phyloP scores from a whole-genome alignment of 2,797 vertebrate genomes.

The Clarias fuscus region DNA sequence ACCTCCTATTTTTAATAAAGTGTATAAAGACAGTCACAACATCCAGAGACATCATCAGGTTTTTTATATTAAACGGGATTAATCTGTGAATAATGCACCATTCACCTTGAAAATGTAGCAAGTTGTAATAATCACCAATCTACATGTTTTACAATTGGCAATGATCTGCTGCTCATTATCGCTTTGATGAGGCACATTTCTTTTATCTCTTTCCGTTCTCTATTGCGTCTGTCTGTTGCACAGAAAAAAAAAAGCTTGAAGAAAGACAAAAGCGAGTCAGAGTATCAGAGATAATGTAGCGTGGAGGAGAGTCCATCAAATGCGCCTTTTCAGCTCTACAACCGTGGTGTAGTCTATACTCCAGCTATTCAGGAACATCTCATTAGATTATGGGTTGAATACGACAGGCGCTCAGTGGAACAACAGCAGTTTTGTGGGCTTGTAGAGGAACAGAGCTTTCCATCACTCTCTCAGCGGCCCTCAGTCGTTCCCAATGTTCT shows the following conservation, averaged over 20 bases:
- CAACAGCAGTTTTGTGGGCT: constrained; percentile 45
- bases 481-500: constrained; percentile 2
- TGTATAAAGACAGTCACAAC: not conserved
- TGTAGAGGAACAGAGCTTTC: constrained; percentile 23
- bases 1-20: not conserved
- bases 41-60: not conserved
- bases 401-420: constrained; percentile 29
- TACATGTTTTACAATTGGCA: not conserved
- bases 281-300: constrained; percentile 36
- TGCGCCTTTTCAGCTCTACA: constrained; percentile 7
- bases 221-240: not conserved
- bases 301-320: constrained; percentile 28
- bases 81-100: not conserved
- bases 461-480: constrained; percentile 10
- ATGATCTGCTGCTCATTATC: not conserved
- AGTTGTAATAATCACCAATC: not conserved
- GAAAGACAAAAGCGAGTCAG: constrained; percentile 15
- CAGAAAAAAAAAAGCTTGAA: not conserved
- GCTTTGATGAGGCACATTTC: not conserved
- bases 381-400: constrained; percentile 37
- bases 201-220: constrained; percentile 7
- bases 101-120: not conserved
- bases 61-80: not conserved
- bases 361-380: constrained; percentile 31
- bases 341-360: constrained; percentile 23